A percentile compares a stretch with the other conserved stretches of the same genome.
These are phyloP conservation scores for Trachelus troglodyta DNA, from an alignment of 2,888 invertebrate genomes.

Conservation along the genomic window DNA sequence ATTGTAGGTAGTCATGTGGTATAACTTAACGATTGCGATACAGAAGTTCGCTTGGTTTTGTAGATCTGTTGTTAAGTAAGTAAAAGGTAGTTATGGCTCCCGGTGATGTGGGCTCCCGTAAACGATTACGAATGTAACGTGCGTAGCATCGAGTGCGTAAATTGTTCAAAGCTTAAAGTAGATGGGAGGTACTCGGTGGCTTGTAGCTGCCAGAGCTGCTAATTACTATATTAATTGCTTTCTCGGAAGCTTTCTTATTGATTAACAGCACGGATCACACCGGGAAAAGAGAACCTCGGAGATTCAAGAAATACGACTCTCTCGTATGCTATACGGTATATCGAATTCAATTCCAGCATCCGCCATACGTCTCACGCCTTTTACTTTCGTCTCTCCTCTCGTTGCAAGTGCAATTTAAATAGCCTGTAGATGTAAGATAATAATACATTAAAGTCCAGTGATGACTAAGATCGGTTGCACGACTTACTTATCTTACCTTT, in stretches of 20 bases:
- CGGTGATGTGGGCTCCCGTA: neutral
- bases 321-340: neutral
- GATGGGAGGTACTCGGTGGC: constrained; percentile 36
- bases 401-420: constrained; percentile 18
- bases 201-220: constrained; percentile 41
- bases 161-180: constrained; percentile 27
- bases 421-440: constrained; percentile 15
- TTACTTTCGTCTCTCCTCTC: neutral
- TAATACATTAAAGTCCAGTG: neutral
- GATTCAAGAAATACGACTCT: neutral
- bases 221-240: constrained; percentile 56
- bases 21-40: neutral
- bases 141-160: constrained; percentile 1
- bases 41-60: neutral
- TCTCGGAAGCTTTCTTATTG: constrained; percentile 23
- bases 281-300: neutral
- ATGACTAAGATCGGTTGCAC: neutral
- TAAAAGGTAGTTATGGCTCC: neutral
- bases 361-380: neutral
- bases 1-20: neutral
- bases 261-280: neutral
- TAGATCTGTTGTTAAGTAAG: neutral
- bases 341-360: neutral
- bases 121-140: neutral
- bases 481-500: neutral